Evolutionary conservation across 2,888 invertebrate genomes (phyloP), one percentile per base, ranked within the genome.

Genomic region (Laspeyria flexula): DNA sequence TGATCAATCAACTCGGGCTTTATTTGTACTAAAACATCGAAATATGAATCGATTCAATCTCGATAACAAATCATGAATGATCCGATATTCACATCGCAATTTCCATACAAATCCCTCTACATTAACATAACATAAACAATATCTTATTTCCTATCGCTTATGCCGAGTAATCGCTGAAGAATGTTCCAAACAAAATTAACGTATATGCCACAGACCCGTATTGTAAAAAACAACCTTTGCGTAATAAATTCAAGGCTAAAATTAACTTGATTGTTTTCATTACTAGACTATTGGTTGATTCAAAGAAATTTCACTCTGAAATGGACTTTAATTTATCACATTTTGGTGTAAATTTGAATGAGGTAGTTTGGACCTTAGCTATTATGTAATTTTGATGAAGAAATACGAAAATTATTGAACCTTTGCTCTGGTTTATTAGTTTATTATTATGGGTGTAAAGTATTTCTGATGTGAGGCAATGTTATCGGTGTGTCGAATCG

Each of bases 101-200:
- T 31, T 31, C 30, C 21, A 41, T 41, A 41, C 31, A 41, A 29
- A 41, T 41, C 31, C 31, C 11, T 3, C 10, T 9, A 30, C 30
- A 41, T 21, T 30, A 30, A 30, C 30, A 31, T 30, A 21, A 18
- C 44, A 30, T 38, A 38, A 44, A 44, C 15, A 43, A 18, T 43
- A 44, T 44, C 30, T 1, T 30, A 23, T 34, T 40, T 18, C 18
- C 18, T 43, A 29, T 27, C 10, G 35, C 34, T 35, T 35, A 43
- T 30, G 9, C 30, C 30, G 18, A 38, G 21, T 31, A 44, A 29
- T 31, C 31, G 31, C 5, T 31, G 31, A 9, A 12, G 6, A 31
- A 31, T 4, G 0, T 13, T 0, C 0, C 1, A 11, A 11, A 5
- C 5, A 7, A 31, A 31, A 31, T 1, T 0, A 13, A 13, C 31